Base-by-base conservation (phyloP, 2,888 invertebrate genomes). In the Toxonevra muliebris region DNA sequence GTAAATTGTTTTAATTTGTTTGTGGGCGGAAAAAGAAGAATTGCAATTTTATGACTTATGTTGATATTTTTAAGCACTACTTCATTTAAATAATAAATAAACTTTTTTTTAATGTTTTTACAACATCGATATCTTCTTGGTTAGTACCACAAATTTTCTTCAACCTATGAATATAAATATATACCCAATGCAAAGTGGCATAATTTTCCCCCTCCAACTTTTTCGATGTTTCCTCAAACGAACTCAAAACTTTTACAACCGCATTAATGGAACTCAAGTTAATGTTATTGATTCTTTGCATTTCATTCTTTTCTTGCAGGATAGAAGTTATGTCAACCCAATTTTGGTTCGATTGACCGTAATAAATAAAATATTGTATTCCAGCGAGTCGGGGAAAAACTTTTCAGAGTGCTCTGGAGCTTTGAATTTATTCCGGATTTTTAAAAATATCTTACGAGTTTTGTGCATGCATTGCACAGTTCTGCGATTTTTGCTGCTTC, bases 21-120 rank as follows among this genome's bases (percentile, higher is more conserved):
- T 19, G 69, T 52, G 11, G 74, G 72, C 17, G 72, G 72, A 62
- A 71, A 74, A 5, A 74, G 48, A 70, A 70, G 73, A 10, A 72
- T 42, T 2, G 70, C 74, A 50, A 73, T 62, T 69, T 72, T 73
- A 48, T 72, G 74, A 12, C 48, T 63, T 13, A 69, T 62, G 0
- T 61, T 69, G 55, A 73, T 45, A 17, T 71, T 69, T 11, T 54
- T 7, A 2, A 67, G 17, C 13, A 71, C 69, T 42, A 61, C 19
- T 30, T 60, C 48, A 41, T 71, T 62, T 19, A 71, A 41, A 12
- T 54, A 41, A 10, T 48, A 4, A 2, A 50, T 58, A 30, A 71
- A 57, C 10, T 59, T 66, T 15, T 15, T 66, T 73, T 73, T 17
- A 73, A 61, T 10, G 19, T 20, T 52, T 70, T 65, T 41, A 67